Evolutionary conservation across 2,113 vertebrate genomes (phyloP).

Genomic region (Dipodomys spectabilis): DNA sequence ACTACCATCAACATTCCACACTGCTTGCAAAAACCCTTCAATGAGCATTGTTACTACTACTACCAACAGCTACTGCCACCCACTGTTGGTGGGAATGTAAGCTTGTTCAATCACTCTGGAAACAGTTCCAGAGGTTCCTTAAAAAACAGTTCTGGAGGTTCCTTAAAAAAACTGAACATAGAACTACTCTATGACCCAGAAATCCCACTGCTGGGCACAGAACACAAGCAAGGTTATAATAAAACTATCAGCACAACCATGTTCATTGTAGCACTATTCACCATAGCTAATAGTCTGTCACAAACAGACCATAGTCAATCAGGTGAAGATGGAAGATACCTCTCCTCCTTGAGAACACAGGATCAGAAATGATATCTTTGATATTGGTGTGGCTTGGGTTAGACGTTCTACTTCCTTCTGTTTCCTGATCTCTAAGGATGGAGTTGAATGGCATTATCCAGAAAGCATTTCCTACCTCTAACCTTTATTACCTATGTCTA

Average conservation of each 20-base stretch:
- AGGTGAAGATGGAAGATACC: not conserved
- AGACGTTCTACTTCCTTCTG: not conserved
- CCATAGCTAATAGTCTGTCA: conserved; percentile 2
- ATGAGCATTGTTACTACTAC: not conserved
- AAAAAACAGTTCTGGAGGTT: no score
- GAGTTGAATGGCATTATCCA: not conserved
- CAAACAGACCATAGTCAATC: conserved; percentile 46
- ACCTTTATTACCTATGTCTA: not conserved
- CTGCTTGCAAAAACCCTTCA: not conserved
- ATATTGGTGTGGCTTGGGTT: not conserved
- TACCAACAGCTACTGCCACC: not conserved
- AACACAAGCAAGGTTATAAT: no score
- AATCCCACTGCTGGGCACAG: no score
- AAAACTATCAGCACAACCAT: no score
- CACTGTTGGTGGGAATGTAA: no score
- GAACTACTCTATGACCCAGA: no score
- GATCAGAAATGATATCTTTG: not conserved
- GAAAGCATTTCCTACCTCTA: not conserved
- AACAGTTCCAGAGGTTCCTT: no score
- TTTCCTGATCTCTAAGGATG: not conserved
- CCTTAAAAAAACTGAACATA: no score
- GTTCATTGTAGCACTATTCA: no score
- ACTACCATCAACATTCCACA: not conserved
- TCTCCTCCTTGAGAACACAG: not conserved
- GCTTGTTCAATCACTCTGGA: no score